phyloP scores from a whole-genome alignment of 2,797 vertebrate species.

The Petrocephalus sullivani region DNA sequence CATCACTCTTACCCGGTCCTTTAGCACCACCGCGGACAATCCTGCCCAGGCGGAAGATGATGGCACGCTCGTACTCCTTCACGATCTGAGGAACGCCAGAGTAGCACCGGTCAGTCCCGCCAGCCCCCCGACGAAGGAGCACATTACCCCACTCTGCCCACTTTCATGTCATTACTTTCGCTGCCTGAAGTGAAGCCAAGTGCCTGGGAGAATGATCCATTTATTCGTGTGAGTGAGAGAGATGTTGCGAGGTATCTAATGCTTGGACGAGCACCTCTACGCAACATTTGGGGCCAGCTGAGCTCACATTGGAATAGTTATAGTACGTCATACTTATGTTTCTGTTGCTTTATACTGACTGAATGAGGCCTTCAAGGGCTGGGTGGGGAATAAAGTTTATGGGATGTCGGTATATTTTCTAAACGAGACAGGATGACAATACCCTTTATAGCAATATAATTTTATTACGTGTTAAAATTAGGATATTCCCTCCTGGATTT shows the following conservation, averaged over 20 bases:
- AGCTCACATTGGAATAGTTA: background rate
- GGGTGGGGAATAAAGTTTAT: background rate
- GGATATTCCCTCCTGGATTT: background rate
- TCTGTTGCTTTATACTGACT: background rate
- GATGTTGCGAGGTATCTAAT: background rate
- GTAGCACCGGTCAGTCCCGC: background rate
- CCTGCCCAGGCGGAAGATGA: conserved; percentile 90
- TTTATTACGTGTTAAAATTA: background rate
- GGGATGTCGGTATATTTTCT: background rate
- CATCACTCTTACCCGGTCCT: conserved; percentile 74
- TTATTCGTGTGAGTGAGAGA: background rate
- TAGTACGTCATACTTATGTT: background rate
- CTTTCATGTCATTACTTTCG: background rate
- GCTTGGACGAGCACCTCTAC: background rate
- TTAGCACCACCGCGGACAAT: conserved; percentile 86
- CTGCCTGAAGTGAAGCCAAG: background rate
- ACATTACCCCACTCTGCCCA: background rate
- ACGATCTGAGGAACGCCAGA: conserved; percentile 69
- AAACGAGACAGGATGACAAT: background rate
- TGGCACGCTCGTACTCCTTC: conserved; percentile 92
- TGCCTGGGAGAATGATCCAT: background rate
- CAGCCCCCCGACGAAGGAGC: background rate
- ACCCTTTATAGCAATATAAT: background rate
- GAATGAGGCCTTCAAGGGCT: background rate
- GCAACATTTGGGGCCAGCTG: background rate